A percentile compares a stretch with the other conserved stretches of the same genome.
Conservation (phyloP, 2,888 invertebrate genomes). For the Phyllotreta cruciferae region DNA sequence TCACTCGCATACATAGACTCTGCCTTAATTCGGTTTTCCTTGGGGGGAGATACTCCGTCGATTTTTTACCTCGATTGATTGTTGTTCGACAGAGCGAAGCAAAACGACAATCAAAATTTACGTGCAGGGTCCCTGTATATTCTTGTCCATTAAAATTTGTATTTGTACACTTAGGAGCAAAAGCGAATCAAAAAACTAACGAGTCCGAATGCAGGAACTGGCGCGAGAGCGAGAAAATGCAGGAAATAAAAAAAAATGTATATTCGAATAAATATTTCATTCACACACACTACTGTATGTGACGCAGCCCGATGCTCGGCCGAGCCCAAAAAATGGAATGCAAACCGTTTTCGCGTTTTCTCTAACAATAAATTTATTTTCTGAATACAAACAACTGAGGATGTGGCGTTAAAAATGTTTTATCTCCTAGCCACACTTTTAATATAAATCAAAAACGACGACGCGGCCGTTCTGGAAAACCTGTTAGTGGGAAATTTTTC, state of each 20-base stretch:
- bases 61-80: conserved; percentile 7
- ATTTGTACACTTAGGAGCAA: too few relatives aligned
- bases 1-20: conserved; percentile 8
- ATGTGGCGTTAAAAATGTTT: conserved; percentile 49
- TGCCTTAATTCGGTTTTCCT: conserved; percentile 11
- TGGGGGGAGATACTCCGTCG: conserved; percentile 5
- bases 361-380: conserved; percentile 47
- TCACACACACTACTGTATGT: conserved; percentile 41
- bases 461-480: conserved; percentile 44
- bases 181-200: too few relatives aligned
- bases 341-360: conserved; percentile 46
- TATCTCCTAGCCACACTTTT: conserved; percentile 43
- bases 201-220: too few relatives aligned
- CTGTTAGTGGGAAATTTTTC: conserved; percentile 10
- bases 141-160: too few relatives aligned
- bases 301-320: conserved; percentile 41
- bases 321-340: conserved; percentile 44
- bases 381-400: conserved; percentile 48
- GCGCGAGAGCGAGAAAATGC: conserved; percentile 21
- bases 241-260: conserved; percentile 30
- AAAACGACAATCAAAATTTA: too few relatives aligned
- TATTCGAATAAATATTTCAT: conserved; percentile 43
- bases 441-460: conserved; percentile 45
- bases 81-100: not conserved
- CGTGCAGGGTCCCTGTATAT: too few relatives aligned